A percentile compares a stretch with the other conserved stretches of the same genome.
phyloP scores from a whole-genome alignment of 2,113 vertebrate species.

The Hemicordylus capensis region DNA sequence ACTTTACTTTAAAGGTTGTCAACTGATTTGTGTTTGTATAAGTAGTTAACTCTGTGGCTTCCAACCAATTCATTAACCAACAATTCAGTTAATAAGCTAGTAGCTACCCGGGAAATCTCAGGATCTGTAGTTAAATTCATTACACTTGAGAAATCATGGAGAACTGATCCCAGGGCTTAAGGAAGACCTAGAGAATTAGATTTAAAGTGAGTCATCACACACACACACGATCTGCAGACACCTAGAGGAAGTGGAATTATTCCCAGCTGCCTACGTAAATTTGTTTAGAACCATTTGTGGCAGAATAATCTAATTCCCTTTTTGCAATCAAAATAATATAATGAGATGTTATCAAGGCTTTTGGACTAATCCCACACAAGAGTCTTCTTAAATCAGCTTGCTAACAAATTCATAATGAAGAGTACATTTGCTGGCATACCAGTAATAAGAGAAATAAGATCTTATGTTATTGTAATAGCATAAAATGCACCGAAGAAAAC shows the following conservation, averaged over 20 bases:
- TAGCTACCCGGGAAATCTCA: not conserved
- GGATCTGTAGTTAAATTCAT: not conserved
- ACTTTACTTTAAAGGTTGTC: not conserved
- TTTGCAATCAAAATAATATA: not conserved
- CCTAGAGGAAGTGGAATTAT: not conserved
- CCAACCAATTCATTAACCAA: not conserved
- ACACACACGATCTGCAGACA: not conserved
- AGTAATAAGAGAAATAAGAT: not conserved
- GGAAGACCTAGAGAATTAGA: not conserved
- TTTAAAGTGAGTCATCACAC: not conserved
- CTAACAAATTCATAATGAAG: too few relatives aligned
- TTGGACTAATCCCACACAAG: not conserved
- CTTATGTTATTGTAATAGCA: not conserved
- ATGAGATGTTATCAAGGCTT: not conserved
- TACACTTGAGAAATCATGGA: not conserved
- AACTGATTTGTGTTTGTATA: not conserved
- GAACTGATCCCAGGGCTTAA: not conserved
- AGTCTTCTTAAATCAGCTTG: not conserved
- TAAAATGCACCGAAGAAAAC: not conserved
- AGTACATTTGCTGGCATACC: too few relatives aligned
- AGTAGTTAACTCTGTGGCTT: not conserved
- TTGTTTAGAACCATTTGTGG: too few relatives aligned
- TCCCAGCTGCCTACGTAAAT: not conserved
- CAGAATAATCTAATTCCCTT: not conserved
- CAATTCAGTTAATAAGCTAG: not conserved